These are phyloP conservation scores for Andricus quercusramuli DNA, from an alignment of 2,888 invertebrate species.

Conservation along the genomic window DNA sequence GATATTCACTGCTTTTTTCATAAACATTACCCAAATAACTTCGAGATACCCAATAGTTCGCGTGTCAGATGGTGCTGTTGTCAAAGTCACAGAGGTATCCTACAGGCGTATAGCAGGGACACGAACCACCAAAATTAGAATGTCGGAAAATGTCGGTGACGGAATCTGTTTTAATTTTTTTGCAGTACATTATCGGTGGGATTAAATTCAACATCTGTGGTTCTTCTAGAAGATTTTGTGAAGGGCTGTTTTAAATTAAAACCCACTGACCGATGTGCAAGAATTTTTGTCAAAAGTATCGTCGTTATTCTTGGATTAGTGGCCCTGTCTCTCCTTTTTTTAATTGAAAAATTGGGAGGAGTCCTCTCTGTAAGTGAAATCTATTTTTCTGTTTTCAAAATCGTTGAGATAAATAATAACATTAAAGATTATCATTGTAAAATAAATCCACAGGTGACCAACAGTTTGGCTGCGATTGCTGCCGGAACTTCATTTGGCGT, in stretches of 20 bases:
- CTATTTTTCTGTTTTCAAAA: not conserved
- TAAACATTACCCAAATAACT: too few relatives aligned
- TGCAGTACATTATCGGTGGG: constrained; percentile 92
- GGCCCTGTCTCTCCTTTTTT: constrained; percentile 84
- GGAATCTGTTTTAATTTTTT: constrained; percentile 44
- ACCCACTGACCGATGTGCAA: constrained; percentile 82
- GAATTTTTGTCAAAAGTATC: constrained; percentile 83
- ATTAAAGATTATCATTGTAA: not conserved
- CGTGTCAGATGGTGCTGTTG: too few relatives aligned
- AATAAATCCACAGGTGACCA: constrained; percentile 80
- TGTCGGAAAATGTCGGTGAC: too few relatives aligned
- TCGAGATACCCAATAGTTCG: too few relatives aligned
- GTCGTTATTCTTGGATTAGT: constrained; percentile 83
- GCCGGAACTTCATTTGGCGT: constrained; percentile 91
- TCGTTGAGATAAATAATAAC: too few relatives aligned
- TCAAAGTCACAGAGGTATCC: too few relatives aligned
- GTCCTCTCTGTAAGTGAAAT: constrained; percentile 84
- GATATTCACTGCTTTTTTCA: too few relatives aligned
- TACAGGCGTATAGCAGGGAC: too few relatives aligned
- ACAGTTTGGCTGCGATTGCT: constrained; percentile 90
- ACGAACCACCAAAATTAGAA: too few relatives aligned
- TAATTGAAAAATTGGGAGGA: constrained; percentile 88
- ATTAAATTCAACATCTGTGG: constrained; percentile 92
- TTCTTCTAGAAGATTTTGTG: constrained; percentile 90
- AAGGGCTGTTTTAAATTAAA: constrained; percentile 85